phyloP scores from a whole-genome alignment of 2,797 vertebrate species.

The Garrulus glandarius region DNA sequence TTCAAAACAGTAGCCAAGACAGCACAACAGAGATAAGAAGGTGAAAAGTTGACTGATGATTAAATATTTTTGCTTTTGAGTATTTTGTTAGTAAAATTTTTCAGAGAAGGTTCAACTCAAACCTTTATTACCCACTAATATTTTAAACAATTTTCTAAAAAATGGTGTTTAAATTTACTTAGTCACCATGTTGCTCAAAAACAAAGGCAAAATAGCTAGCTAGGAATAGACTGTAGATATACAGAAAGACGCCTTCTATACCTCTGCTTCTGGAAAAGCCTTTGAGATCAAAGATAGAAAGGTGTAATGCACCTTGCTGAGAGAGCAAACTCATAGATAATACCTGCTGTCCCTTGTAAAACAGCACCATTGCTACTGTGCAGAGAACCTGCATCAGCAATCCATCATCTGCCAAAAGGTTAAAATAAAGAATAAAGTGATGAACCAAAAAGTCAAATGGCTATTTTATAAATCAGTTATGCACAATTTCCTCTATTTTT shows the following conservation, averaged over 20 bases:
- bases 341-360: not conserved
- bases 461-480: constrained; percentile 45
- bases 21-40: not conserved
- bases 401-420: not conserved
- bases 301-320: not conserved
- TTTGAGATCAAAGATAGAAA: not conserved
- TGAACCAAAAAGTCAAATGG: constrained; percentile 4
- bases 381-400: not conserved
- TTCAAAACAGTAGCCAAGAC: constrained; percentile 12
- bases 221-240: not conserved
- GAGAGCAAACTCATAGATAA: not conserved
- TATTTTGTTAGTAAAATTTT: not conserved
- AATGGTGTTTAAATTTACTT: not conserved
- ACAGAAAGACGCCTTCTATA: not conserved
- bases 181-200: not conserved
- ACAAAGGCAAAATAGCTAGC: not conserved
- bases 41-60: not conserved
- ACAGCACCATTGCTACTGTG: not conserved
- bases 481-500: constrained; percentile 43
- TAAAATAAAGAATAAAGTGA: not conserved
- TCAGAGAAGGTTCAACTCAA: not conserved
- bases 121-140: not conserved
- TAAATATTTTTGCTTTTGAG: not conserved
- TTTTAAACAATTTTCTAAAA: not conserved
- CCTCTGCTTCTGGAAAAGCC: not conserved